Evolutionary conservation across 92 coral and sea anemone species (phyloP).

Genomic region (Muricea muricata): DNA sequence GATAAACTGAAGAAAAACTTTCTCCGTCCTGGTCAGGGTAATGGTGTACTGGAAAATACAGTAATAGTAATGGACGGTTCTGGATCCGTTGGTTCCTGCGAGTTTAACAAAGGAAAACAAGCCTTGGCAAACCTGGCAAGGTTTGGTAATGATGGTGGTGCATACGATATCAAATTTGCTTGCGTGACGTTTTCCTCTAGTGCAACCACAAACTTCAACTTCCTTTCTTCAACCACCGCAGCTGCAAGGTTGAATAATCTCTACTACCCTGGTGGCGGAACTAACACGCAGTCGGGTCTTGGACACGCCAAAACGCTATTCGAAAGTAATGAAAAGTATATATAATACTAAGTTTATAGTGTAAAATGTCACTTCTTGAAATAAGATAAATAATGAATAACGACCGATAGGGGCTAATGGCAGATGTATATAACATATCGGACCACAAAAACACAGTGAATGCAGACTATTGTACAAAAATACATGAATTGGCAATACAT

Average conservation of each 20-base stretch:
- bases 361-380: too few species aligned
- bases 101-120: conserved; percentile 61
- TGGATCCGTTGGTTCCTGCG: conserved; percentile 61
- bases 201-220: conserved; percentile 73
- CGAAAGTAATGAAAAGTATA: neutral
- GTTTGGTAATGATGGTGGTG: conserved; percentile 67
- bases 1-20: too few species aligned
- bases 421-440: too few species aligned
- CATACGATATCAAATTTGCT: conserved; percentile 66
- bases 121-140: conserved; percentile 72
- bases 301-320: conserved; percentile 59
- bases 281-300: conserved; percentile 82
- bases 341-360: too few species aligned
- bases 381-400: too few species aligned
- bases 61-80: conserved; percentile 73
- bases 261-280: conserved; percentile 63
- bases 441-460: too few species aligned
- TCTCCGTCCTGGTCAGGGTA: too few species aligned
- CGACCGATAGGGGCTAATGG: too few species aligned
- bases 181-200: conserved; percentile 72
- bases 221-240: conserved; percentile 28
- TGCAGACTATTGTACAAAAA: too few species aligned
- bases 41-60: too few species aligned
- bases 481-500: too few species aligned
- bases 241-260: conserved; percentile 41